Evolutionary conservation across 2,888 invertebrate species (phyloP), one percentile per base, ranked within the genome.

Genomic region (Campopleginae sp.): DNA sequence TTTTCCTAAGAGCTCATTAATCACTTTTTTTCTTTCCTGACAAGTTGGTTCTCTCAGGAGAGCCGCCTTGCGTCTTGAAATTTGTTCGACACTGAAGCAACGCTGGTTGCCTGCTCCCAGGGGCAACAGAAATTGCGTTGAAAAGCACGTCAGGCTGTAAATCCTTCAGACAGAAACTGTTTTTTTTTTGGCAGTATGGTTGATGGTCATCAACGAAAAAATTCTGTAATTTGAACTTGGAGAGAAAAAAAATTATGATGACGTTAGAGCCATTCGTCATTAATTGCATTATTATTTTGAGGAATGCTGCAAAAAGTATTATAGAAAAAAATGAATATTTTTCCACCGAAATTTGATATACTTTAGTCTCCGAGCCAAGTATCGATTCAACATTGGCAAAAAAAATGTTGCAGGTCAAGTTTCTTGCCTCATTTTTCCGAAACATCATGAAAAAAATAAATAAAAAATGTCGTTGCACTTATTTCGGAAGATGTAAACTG

Each of bases 51-150:
- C n/a, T 23, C 44, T 10, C 31, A 14, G 17, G 4, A 61, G 14
- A 27, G 27, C 27, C 81, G 44, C 81, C 74, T 17, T 51, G 44
- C 4, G 8, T 10, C 51, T n/a, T 86, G 89, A 89, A 88, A 87
- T 54, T 79, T 23, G 66, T 23, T 17, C n/a, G 71, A 42, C 90
- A 72, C 1, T 8, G 8, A 3, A 51, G 89, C 19, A 77, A 48
- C 0, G 31, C 77, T 66, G 84, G 87, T 86, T 80, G 87, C 84
- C 61, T 77, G 33, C 19, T 12, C 63, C 44, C 71, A 85, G 81
- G 86, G 44, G 76, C 27, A 10, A 23, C 8, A 44, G 14, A 51
- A 27, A 27, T 14, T 14, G 27, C 14, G 14, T 27, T 14, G 0
- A 10, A 14, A 58, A 23, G 27, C 27, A 12, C 3, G 27, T 58